Evolutionary conservation across 1,140 invertebrate species (phyloP), one percentile per base, ranked within the genome.

Genomic region (Thaumetopoea pityocampa): DNA sequence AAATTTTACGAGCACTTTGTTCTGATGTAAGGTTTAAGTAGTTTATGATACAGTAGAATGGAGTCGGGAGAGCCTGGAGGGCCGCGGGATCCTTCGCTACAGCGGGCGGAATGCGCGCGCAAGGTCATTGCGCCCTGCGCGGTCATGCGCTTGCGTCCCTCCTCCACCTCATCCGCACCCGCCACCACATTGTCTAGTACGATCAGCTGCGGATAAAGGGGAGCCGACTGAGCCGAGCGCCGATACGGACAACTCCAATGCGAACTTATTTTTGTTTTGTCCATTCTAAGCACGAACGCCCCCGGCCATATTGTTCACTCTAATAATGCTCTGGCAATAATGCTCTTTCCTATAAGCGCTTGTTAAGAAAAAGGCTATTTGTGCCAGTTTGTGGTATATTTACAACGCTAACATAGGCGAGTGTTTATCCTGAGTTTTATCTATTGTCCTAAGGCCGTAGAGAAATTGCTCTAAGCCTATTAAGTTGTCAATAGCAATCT

Each of bases 101-200:
- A 66, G 73, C 70, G 62, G 59, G 54, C 51, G 76, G 79, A 83
- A 83, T 83, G 78, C 67, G 67, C 72, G 63, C 63, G 67, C 79
- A 83, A 83, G 79, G 79, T 83, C 77, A 79, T 83, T 83, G 77
- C 71, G 77, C 79, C 72, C 76, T 65, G 72, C 68, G 79, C 79
- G 79, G 76, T 80, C 73, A 80, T 73, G 73, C 67, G 68, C 73
- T 68, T 67, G 63, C 58, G 57, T 59, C 57, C 60, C 62, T 58
- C 44, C 59, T 29, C 47, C 27, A 26, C 36, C 33, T 37, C 40
- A 45, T 49, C 51, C 46, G 56, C 60, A 55, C 54, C 56, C 61
- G 55, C 65, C 71, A 73, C 62, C 66, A 67, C 67, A 71, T 74
- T 76, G 77, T 78, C 66, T 80, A 72, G 66, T 56, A 48, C 63